Evolutionary conservation across 1,140 invertebrate genomes (phyloP), one percentile per base, ranked within the genome.

Genomic region (Diachasmimorpha longicaudata): DNA sequence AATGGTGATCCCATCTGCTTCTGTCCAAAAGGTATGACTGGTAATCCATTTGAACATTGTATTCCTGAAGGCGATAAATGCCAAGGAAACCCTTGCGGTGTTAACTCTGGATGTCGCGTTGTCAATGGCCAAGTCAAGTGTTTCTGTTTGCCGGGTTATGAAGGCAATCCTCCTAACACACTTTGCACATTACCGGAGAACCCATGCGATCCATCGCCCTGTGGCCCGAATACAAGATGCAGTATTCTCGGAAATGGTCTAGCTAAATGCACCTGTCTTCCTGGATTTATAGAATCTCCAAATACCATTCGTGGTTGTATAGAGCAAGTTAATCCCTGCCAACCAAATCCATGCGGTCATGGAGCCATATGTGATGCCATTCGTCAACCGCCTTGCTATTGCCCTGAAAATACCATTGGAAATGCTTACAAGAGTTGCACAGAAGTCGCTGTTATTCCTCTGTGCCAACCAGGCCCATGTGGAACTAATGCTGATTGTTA

Each of bases 1-100:
- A 93, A 95, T 81, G 96, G 95, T 76, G 95, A 93, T 88, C 95
- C 95, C 0, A 95, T 97, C 78, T 97, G 96, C 82, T 96, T 92
- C 86, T 98, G 96, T 85, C 95, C 95, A 0, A 95, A 95, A 85
- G 95, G 95, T 79, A 90, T 95, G 71, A 97, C 96, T 11, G 96
- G 96, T 87, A 96, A 97, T 91, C 96, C 96, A 13, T 97, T 97
- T 83, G 92, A 94, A 77, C 95, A 94, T 88, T 97, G 96, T 90
- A 96, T 97, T 88, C 96, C 95, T 42, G 95, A 96, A 89, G 95
- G 95, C 48, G 94, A 95, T 82, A 92, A 94, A 79, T 97, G 96
- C 84, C 88, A 91, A 52, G 93, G 93, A n/a, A 96, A 96, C 86
- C 93, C 93, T 9, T 97, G 96, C 84, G 96, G 96, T 19, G 91